Evolutionary conservation across 2,888 invertebrate genomes (phyloP), one percentile per base, ranked within the genome.

Genomic region (Nemoura dubitans): DNA sequence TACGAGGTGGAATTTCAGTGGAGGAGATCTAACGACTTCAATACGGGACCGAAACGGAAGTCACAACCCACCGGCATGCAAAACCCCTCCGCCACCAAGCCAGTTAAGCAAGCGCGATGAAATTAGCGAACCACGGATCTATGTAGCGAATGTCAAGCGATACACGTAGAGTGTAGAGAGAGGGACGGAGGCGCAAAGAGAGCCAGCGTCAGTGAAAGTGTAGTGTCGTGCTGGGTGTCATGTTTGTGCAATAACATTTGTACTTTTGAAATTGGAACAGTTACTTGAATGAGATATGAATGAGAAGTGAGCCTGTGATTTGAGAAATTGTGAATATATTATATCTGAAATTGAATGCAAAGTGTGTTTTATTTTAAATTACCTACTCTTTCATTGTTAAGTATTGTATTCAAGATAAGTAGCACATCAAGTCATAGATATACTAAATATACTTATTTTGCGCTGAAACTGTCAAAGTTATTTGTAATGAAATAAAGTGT

Each of bases 91-190:
- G 84, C 84, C 84, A 84, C 84, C 84, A 84, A 84, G 84, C 76
- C 43, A 59, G 84, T 84, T 84, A 84, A 59, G 27, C 16, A 84
- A 76, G 84, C 84, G 27, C 81, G 29, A 27, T 84, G 59, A 84
- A 26, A 84, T 59, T 84, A 84, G 84, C 84, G 43, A 43, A 28
- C 14, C 26, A 28, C 28, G 43, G 6, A 59, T 28, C 59, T 6
- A 84, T 21, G 84, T 84, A 84, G 84, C 84, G 84, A 84, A 84
- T 59, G 28, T 76, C 84, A 84, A 84, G 84, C 84, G 84, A 84
- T 76, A 84, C 76, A 81, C 14, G 59, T 16, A 21, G 59, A 59
- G 59, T 59, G 59, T 59, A 59, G 59, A 59, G 21, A 59, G 59
- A 10, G 14, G 10, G 21, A 21, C 59, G 21, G 59, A 10, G 21